Conservation (phyloP, 2,888 invertebrate species). For the Odontothrips loti region DNA sequence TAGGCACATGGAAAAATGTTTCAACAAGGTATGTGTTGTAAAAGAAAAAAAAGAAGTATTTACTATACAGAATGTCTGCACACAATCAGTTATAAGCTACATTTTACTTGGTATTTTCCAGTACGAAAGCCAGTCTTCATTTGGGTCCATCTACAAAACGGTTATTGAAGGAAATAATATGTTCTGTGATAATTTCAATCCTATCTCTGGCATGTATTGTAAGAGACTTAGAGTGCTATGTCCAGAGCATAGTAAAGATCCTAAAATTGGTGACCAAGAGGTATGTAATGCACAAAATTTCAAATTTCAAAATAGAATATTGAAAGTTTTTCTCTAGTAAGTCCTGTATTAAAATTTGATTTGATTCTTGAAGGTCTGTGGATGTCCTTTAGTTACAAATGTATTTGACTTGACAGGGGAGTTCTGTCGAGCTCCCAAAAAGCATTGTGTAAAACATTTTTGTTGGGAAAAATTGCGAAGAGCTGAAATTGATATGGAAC, state of each 20-base stretch:
- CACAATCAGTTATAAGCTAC: conserved; percentile 15
- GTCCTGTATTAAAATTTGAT: background rate
- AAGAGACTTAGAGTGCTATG: conserved; percentile 92
- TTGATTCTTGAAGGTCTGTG: conserved; percentile 65
- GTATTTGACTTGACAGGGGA: conserved; percentile 81
- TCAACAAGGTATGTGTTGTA: conserved; percentile 64
- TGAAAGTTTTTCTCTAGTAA: background rate
- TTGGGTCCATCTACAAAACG: conserved; percentile 91
- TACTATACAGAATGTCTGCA: conserved; percentile 14
- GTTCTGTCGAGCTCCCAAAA: conserved; percentile 84
- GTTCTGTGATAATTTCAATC: conserved; percentile 96
- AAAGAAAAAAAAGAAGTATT: conserved; percentile 19
- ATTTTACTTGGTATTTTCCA: conserved; percentile 43
- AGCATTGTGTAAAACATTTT: conserved; percentile 84
- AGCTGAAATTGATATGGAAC: conserved; percentile 93
- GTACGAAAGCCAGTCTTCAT: conserved; percentile 95
- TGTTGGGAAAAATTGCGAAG: conserved; percentile 93
- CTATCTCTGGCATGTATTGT: conserved; percentile 85
- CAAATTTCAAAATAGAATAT: conserved; percentile 1
- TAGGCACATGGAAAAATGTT: conserved; percentile 97
- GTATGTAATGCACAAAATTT: conserved; percentile 37
- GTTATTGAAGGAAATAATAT: conserved; percentile 92
- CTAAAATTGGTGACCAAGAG: conserved; percentile 78
- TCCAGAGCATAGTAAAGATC: conserved; percentile 95
- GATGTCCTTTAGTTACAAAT: conserved; percentile 81